These are phyloP conservation scores for Glaucopsyche alexis DNA, from an alignment of 2,888 invertebrate species.

Conservation along the genomic window DNA sequence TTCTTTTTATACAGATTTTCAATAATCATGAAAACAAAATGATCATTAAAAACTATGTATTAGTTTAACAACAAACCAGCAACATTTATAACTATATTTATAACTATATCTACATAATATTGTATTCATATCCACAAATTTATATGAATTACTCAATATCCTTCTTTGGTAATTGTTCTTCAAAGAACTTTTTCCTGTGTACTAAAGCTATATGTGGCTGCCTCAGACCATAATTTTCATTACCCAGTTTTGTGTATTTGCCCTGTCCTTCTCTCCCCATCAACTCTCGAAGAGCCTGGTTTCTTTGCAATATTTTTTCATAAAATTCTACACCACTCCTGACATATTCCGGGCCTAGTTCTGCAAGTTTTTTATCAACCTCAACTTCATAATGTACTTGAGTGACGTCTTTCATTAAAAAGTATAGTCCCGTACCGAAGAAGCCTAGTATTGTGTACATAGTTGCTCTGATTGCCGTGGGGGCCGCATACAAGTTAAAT, in stretches of 20 bases:
- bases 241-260: constrained; percentile 83
- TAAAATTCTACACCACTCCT: constrained; percentile 89
- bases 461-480: constrained; percentile 61
- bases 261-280: constrained; percentile 82
- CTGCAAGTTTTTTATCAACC: constrained; percentile 82
- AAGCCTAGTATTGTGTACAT: constrained; percentile 79
- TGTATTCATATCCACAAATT: background rate
- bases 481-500: constrained; percentile 78
- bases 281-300: constrained; percentile 84
- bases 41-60: background rate
- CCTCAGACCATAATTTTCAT: constrained; percentile 83
- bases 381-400: constrained; percentile 82
- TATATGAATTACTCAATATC: constrained; percentile 32
- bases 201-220: constrained; percentile 83
- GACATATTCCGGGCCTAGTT: constrained; percentile 81
- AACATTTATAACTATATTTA: no score
- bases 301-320: constrained; percentile 84
- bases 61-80: background rate
- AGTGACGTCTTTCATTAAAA: constrained; percentile 82
- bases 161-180: constrained; percentile 67
- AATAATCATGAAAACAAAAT: background rate
- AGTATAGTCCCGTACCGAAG: constrained; percentile 81
- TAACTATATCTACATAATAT: constrained; percentile 5
- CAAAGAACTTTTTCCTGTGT: constrained; percentile 84
- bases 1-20: no score